Conservation (phyloP, 2,113 vertebrate genomes). For the Nothocercus julius region DNA sequence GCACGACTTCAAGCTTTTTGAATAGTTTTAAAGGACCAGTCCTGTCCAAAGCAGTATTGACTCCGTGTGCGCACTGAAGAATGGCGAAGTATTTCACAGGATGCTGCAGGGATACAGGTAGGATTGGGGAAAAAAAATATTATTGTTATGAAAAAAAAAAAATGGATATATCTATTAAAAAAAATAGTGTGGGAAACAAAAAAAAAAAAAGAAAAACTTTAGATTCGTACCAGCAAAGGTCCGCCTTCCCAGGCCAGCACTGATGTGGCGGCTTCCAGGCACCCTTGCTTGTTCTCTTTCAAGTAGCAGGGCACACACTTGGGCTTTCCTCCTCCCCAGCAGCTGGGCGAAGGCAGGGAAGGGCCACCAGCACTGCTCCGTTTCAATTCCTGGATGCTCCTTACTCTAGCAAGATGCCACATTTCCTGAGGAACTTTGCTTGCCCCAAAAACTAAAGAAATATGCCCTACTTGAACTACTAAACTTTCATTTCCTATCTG, state of each 20-base stretch:
- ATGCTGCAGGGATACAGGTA: background rate
- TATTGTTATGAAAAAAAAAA: background rate
- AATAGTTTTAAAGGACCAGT: background rate
- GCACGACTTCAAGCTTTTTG: background rate
- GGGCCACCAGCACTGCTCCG: background rate
- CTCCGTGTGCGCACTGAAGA: background rate
- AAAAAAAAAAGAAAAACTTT: background rate
- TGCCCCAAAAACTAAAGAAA: slow-evolving; percentile 15
- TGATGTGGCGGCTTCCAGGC: background rate
- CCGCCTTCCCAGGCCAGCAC: background rate
- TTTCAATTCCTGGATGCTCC: slow-evolving; percentile 32
- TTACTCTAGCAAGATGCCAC: slow-evolving; percentile 39
- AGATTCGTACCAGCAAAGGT: background rate
- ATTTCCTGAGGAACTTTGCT: slow-evolving; percentile 31
- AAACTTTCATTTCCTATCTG: slow-evolving; percentile 42
- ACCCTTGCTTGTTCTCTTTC: background rate
- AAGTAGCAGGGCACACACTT: background rate
- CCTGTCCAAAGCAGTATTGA: background rate
- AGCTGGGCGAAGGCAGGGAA: slow-evolving; percentile 19
- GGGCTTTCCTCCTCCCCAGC: background rate
- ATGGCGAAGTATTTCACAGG: background rate
- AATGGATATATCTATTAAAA: background rate
- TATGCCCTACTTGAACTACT: slow-evolving; percentile 30
- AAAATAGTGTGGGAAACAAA: no score
- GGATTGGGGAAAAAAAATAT: background rate